Percentiles rank a stretch among this genome's conserved stretches.
Evolutionary conservation across 1,140 invertebrate genomes (phyloP).

Genomic region (Drosophila parvula): DNA sequence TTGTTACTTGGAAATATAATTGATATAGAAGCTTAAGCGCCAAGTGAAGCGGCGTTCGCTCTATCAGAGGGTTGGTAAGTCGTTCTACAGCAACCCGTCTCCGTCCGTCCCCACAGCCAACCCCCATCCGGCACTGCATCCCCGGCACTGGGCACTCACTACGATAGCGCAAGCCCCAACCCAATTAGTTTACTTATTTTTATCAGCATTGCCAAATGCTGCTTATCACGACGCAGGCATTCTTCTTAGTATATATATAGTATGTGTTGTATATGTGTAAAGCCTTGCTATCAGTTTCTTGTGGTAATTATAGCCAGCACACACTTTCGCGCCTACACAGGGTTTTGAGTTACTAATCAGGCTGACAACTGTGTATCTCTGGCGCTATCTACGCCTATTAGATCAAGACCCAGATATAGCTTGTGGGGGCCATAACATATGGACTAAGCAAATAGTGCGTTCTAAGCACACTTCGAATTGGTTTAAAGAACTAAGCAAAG

Average conservation of each 20-base stretch:
- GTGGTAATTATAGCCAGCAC: conserved; percentile 30
- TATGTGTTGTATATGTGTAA: conserved; percentile 1
- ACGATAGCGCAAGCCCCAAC: conserved; percentile 1
- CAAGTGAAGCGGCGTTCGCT: conserved; percentile 84
- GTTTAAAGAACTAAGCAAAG: background rate
- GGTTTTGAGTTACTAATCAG: conserved; percentile 29
- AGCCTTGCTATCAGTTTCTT: conserved; percentile 38
- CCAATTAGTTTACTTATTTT: conserved; percentile 51
- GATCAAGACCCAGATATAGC: background rate
- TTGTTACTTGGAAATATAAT: conserved; percentile 48
- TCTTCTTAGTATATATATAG: conserved; percentile 1
- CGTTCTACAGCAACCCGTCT: conserved; percentile 70
- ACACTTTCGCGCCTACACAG: conserved; percentile 13
- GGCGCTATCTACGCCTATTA: conserved; percentile 16
- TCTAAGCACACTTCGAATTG: background rate
- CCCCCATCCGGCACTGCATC: conserved; percentile 39
- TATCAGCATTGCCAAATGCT: conserved; percentile 49
- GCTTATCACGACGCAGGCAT: conserved; percentile 29
- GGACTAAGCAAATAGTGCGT: conserved; percentile 7
- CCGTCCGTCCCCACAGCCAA: conserved; percentile 22
- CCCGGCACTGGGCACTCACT: conserved; percentile 6
- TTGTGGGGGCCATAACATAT: conserved; percentile 15
- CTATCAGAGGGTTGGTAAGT: conserved; percentile 85
- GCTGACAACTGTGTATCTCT: conserved; percentile 9
- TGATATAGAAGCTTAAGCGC: conserved; percentile 84